Percentiles rank a stretch among this genome's conserved stretches.
phyloP scores from a whole-genome alignment of 2,797 vertebrate species.

The Astyanax mexicanus region DNA sequence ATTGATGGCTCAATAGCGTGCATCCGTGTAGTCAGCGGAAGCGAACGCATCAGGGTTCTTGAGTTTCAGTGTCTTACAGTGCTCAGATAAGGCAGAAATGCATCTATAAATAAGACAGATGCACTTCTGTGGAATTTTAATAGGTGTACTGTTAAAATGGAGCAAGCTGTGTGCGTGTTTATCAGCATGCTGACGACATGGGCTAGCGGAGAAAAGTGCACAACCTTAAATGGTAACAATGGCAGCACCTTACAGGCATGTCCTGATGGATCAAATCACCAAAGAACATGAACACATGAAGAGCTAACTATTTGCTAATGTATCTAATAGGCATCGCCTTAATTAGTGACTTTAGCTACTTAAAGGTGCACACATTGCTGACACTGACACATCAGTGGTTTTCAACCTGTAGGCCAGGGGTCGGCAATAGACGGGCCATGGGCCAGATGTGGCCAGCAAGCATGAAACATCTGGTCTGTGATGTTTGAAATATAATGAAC shows the following conservation, averaged over 20 bases:
- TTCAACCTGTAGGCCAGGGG: no score
- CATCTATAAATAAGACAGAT: constrained; percentile 24
- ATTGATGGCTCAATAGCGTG: constrained; percentile 18
- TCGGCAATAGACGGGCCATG: no score
- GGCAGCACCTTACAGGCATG: not conserved
- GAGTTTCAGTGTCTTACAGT: constrained; percentile 36
- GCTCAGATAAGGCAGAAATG: constrained; percentile 14
- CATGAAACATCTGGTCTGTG: no score
- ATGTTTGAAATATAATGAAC: no score
- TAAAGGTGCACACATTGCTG: no score
- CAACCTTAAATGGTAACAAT: no score
- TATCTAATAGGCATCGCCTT: no score
- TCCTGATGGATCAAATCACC: not conserved
- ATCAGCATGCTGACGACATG: not conserved
- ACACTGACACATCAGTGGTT: no score
- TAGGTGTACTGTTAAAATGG: not conserved
- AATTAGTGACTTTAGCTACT: no score
- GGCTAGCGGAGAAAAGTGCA: not conserved
- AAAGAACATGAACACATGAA: no score
- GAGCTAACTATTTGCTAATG: no score
- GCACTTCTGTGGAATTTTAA: constrained; percentile 33
- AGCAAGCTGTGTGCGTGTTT: constrained; percentile 1
- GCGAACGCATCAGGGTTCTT: constrained; percentile 12
- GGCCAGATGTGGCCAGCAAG: no score
- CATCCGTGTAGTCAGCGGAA: constrained; percentile 33